Evolutionary conservation across 1,140 invertebrate genomes (phyloP), one percentile per base, ranked within the genome.

Genomic region (Zaprionus ornatus): DNA sequence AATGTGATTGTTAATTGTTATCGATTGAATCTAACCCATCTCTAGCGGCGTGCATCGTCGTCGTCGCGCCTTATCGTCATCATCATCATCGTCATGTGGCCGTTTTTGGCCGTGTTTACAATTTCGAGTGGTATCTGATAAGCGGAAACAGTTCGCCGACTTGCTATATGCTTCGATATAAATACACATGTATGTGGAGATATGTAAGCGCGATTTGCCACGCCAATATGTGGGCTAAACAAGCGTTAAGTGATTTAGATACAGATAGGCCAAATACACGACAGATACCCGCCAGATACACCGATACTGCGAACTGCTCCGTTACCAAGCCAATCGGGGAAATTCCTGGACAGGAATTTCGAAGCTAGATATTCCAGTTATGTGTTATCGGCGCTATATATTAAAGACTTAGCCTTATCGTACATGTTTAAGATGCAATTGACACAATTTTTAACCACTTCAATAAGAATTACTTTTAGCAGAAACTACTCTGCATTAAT

Each of bases 221-320:
- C 79, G 55, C 32, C 79, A 84, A 70, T 80, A 80, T 59, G 67
- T 73, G 69, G 48, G 67, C 82, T 59, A 55, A 87, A 83, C 82
- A 83, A 67, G 62, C 80, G 65, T 83, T 86, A 86, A 87, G 69
- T 80, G 80, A 87, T 86, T 75, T 74, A 73, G 83, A 83, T 83
- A 88, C 21, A 13, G 4, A 42, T 27, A 25, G n/a, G 32, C 6
- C 50, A n/a, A 35, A 35, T 15, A 35, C 10, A 9, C 45, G 45
- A 13, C 45, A 19, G 17, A 19, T n/a, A 19, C n/a, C 40, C 12
- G n/a, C 3, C 45, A 50, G 45, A 50, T 50, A 50, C 45, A 23
- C 3, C 9, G 42, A 48, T 21, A 48, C 7, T 48, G 42, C 42
- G 4, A 21, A 48, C 37, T 40, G 17, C 6, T 12, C 17, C 10